Conservation (phyloP, 2,797 vertebrate species). For the Gorsachius magnificus region DNA sequence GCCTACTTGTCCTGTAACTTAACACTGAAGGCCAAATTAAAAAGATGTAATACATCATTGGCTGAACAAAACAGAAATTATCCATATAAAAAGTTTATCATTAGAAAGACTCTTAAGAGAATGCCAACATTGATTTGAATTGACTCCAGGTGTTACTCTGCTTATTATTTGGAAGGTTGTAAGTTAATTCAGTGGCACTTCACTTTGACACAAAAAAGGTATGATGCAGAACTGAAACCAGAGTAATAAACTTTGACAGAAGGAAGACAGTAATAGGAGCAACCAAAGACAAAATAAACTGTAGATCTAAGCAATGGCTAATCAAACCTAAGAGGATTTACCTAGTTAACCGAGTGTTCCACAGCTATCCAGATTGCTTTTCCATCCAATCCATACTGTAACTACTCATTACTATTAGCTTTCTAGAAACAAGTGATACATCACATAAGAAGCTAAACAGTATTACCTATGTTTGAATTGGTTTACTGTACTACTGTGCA, state of each 20-base stretch:
- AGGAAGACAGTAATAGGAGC: conserved; percentile 42
- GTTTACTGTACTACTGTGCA: background rate
- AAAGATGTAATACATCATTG: background rate
- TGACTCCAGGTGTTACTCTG: background rate
- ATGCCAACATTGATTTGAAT: background rate
- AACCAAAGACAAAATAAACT: conserved; percentile 32
- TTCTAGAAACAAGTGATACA: conserved; percentile 52
- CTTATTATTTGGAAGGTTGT: background rate
- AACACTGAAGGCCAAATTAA: background rate
- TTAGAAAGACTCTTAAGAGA: background rate
- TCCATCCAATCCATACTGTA: conserved; percentile 16
- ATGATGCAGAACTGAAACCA: background rate
- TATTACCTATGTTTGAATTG: conserved; percentile 26
- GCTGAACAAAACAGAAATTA: background rate
- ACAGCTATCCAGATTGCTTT: conserved; percentile 54
- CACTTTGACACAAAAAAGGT: background rate
- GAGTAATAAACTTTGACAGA: conserved; percentile 1
- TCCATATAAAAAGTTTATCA: background rate
- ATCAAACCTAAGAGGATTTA: conserved; percentile 74
- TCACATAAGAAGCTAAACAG: conserved; percentile 1
- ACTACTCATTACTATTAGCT: conserved; percentile 44
- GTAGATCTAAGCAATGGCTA: conserved; percentile 55
- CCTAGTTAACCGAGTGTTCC: conserved; percentile 66
- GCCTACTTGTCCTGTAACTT: background rate
- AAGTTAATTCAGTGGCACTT: background rate